Evolutionary conservation across 2,113 vertebrate species (phyloP), one percentile per base, ranked within the genome.

Genomic region (Tichodroma muraria): DNA sequence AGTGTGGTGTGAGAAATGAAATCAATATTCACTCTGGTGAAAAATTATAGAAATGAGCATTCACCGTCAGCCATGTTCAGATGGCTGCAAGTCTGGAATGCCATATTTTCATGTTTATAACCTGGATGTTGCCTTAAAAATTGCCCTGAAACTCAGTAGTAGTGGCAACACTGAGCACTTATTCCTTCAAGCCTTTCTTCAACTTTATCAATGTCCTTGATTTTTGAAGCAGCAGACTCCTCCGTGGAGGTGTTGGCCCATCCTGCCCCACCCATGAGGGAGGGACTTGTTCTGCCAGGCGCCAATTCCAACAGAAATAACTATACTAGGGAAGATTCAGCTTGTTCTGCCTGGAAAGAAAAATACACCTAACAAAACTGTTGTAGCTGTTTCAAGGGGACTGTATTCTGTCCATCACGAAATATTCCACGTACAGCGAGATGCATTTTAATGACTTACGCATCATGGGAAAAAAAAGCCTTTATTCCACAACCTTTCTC

Each of bases 21-120:
- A 94, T 94, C 89, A 86, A 92, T 93, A 84, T 72, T 81, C 54
- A 13, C 71, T 44, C 60, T 69, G 35, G 81, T 94, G 95, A 95
- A 87, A 93, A 95, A 89, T 53, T 35, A 52, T 66, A 72, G 79
- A 91, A 90, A 85, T 73, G 79, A 86, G 47, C 91, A 85, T 95
- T 77, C 59, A 52, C 68, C 1, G 1, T 68, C 6, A 8, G 87
- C 89, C 88, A 35, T 3, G 0, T 59, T 95, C 81, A 88, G 87
- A 59, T 59, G 72, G 75, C 79, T 71, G 81, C 2, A 42, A 70
- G 79, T 88, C 85, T 89, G 71, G 66, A 89, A 38, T 83, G 75
- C 45, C 66, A 38, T 70, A 64, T 92, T 91, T 88, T 86, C 59
- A 4, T 56, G 27, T 73, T 85, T 33, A 9, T 90, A 80, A 70